A percentile compares a stretch with the other conserved stretches of the same genome.
Evolutionary conservation across 1,140 invertebrate genomes (phyloP).

Genomic region (Apocrypta bakeri): DNA sequence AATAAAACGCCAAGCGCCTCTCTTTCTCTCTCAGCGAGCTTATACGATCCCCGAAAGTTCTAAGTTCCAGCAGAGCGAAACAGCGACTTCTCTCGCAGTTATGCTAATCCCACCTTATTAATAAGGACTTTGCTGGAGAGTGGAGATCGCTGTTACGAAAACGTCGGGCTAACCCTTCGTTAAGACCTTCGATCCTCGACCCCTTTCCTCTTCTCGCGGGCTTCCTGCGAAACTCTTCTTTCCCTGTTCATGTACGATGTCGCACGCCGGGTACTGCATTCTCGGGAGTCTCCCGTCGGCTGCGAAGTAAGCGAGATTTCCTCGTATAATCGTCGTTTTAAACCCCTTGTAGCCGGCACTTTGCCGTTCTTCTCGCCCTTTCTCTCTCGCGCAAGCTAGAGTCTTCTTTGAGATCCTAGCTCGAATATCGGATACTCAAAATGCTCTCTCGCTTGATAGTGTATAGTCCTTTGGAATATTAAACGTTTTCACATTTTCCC

Average conservation of each 20-base stretch:
- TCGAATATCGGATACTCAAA: neutral
- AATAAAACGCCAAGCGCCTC: conserved; percentile 11
- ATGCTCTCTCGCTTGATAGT: neutral
- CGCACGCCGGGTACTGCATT: conserved; percentile 49
- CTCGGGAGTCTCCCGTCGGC: conserved; percentile 32
- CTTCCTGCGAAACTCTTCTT: neutral
- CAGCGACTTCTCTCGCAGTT: conserved; percentile 57
- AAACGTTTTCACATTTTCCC: conserved; percentile 8
- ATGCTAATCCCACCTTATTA: conserved; percentile 69
- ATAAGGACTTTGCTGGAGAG: conserved; percentile 64
- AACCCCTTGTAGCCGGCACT: conserved; percentile 53
- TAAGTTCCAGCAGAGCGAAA: conserved; percentile 22
- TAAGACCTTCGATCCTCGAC: conserved; percentile 58
- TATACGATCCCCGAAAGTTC: conserved; percentile 17
- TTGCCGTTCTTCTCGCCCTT: conserved; percentile 16
- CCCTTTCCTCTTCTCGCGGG: conserved; percentile 30
- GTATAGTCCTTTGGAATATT: conserved; percentile 11
- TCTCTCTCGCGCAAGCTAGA: conserved; percentile 5
- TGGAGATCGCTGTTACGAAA: conserved; percentile 62
- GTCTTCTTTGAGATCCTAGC: conserved; percentile 31
- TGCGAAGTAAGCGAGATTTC: conserved; percentile 62
- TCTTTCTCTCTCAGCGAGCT: neutral
- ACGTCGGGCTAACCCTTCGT: conserved; percentile 62
- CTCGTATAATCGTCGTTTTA: conserved; percentile 68
- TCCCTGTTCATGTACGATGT: conserved; percentile 16